A percentile compares a stretch with the other conserved stretches of the same genome.
Conservation (phyloP, 2,797 vertebrate species). For the Hippopotamyrus pictus region DNA sequence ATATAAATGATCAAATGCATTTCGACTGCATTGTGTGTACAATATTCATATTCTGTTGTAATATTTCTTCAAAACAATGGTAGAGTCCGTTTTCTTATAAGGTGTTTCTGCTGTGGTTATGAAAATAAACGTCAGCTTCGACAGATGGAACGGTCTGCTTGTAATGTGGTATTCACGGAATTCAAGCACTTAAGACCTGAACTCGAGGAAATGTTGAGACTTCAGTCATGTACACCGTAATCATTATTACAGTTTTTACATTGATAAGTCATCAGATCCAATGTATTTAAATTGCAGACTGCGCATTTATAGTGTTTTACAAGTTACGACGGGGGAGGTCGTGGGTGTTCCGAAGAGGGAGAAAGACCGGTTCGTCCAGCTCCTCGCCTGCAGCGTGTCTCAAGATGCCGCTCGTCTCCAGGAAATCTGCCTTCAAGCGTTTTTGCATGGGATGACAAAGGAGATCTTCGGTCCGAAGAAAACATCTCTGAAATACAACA, state of each 20-base stretch:
- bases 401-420: not conserved
- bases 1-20: not conserved
- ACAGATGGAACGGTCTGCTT: not conserved
- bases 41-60: not conserved
- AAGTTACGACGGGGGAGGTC: not conserved
- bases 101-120: not conserved
- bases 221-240: not conserved
- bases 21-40: not conserved
- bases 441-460: slow-evolving; percentile 68
- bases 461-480: slow-evolving; percentile 75
- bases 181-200: not conserved
- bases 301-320: not conserved
- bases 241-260: not conserved
- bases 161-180: not conserved
- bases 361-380: not conserved
- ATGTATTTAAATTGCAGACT: not conserved
- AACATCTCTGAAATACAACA: slow-evolving; percentile 61
- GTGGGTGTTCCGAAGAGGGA: not conserved
- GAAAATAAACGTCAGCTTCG: not conserved
- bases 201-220: not conserved
- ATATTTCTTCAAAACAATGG: not conserved
- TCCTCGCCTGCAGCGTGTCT: not conserved
- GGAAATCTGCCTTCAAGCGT: slow-evolving; percentile 27
- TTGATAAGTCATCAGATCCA: not conserved
- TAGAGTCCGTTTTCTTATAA: not conserved